phyloP scores from a whole-genome alignment of 2,113 vertebrate species.

The Anguilla rostrata region DNA sequence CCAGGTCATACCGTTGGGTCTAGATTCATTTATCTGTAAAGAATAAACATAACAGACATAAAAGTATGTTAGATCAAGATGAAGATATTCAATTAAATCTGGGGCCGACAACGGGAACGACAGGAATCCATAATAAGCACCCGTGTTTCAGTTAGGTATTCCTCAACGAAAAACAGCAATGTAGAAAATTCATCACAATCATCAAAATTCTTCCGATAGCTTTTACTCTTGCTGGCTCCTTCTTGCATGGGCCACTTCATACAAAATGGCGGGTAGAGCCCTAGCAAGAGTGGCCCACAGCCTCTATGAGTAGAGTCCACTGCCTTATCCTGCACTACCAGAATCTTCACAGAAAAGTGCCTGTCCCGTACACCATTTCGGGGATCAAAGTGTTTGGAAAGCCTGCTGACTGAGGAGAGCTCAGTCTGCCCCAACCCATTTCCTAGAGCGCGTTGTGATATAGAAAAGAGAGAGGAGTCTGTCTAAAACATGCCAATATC shows the following conservation, averaged over 20 bases:
- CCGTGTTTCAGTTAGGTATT: too few species aligned
- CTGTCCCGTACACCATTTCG: neutral
- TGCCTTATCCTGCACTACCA: neutral
- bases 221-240: neutral
- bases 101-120: neutral
- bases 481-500: conserved; percentile 36
- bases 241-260: neutral
- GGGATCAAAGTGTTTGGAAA: neutral
- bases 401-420: neutral
- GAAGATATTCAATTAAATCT: too few species aligned
- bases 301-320: neutral
- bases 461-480: conserved; percentile 30
- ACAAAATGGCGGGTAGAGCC: neutral
- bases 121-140: too few species aligned
- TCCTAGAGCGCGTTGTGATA: conserved; percentile 35
- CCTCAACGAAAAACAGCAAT: too few species aligned
- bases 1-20: neutral
- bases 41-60: too few species aligned
- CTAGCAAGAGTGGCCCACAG: neutral
- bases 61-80: too few species aligned
- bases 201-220: neutral
- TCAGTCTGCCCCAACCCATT: neutral
- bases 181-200: too few species aligned
- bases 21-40: too few species aligned
- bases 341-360: neutral